These are phyloP conservation scores for Chlorodrepanis virens DNA, from an alignment of 2,113 vertebrate genomes.

Conservation along the genomic window DNA sequence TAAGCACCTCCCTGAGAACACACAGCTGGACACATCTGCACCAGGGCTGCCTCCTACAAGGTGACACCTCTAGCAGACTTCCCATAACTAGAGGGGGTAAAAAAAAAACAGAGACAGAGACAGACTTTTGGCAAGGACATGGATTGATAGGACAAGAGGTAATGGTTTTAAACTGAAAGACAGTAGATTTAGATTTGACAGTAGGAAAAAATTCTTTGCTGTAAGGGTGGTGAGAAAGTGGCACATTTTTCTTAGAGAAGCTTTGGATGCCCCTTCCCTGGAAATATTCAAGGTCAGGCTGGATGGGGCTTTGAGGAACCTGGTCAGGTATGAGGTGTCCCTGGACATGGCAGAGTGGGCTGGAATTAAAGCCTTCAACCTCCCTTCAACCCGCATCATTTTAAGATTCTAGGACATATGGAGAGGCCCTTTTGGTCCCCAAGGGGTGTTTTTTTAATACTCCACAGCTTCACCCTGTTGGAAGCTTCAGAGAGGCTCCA, in stretches of 20 bases:
- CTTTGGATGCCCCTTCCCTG: not conserved
- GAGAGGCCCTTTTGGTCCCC: not conserved
- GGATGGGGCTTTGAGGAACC: not conserved
- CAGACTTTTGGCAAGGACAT: not conserved
- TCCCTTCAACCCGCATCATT: not conserved
- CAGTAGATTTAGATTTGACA: not conserved
- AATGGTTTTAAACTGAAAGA: not conserved
- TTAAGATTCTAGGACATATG: not conserved
- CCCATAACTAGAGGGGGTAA: not conserved
- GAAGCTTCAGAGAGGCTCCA: not conserved
- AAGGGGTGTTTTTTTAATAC: not conserved
- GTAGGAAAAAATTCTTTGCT: not conserved
- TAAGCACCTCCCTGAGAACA: not conserved
- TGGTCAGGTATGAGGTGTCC: not conserved
- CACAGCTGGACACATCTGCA: not conserved
- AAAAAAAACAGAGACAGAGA: not conserved
- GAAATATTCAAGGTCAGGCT: not conserved
- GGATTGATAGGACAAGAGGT: not conserved
- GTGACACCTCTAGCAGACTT: not conserved
- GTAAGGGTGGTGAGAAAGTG: not conserved
- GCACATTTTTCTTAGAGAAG: not conserved
- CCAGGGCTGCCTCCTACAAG: not conserved
- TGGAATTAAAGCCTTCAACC: not conserved
- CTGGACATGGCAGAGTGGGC: no score
- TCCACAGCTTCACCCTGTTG: not conserved